These are phyloP conservation scores for Sminthurinus aureus DNA, from an alignment of 2,888 invertebrate species.

Conservation along the genomic window DNA sequence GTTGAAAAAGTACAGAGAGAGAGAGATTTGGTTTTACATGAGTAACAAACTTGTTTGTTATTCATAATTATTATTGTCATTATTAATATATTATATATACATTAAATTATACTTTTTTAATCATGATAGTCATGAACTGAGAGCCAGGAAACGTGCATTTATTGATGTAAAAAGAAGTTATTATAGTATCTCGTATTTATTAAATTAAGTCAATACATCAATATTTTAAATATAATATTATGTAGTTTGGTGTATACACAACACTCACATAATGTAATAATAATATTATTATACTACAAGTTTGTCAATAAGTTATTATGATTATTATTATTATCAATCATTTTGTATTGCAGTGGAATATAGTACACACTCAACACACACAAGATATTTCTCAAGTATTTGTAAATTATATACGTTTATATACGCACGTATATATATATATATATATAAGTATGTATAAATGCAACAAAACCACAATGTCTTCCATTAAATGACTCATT, in stretches of 20 bases:
- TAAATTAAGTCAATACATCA: not conserved
- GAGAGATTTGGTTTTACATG: not conserved
- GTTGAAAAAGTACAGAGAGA: not conserved
- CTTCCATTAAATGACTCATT: constrained; percentile 1
- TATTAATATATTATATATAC: not conserved
- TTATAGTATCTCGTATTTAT: not conserved
- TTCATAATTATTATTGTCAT: not conserved
- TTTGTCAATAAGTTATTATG: too few species aligned
- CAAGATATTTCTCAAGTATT: too few species aligned
- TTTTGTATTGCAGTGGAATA: too few species aligned
- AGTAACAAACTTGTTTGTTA: not conserved
- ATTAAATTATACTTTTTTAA: not conserved
- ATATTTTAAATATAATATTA: not conserved
- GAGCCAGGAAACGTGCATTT: constrained; percentile 5
- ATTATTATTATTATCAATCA: too few species aligned
- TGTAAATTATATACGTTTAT: too few species aligned
- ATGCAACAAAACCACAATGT: constrained; percentile 8
- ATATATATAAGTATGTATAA: not conserved
- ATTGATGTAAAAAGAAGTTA: not conserved
- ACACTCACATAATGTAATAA: not conserved
- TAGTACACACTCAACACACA: too few species aligned
- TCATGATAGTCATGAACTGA: not conserved
- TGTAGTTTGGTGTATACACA: too few species aligned
- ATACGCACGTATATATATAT: too few species aligned
- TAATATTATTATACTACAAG: not conserved